Base-by-base conservation (phyloP, 2,113 vertebrate species). In the Sylvietta virens region DNA sequence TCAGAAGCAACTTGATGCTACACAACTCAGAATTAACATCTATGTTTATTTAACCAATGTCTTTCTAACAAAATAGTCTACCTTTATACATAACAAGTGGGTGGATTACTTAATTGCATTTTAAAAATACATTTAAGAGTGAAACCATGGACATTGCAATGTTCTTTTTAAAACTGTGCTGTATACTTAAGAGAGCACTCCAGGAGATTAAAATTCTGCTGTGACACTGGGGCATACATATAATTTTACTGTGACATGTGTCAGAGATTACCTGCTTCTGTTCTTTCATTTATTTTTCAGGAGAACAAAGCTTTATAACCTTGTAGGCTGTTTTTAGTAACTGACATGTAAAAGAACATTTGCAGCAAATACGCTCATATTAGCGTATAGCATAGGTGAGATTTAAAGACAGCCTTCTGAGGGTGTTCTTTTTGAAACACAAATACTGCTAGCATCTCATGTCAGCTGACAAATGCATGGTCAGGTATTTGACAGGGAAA, bases 221-320 rank as follows among this genome's bases (percentile, higher is more conserved):
- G 70, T 95, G 86, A 95, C 94, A 95, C 39, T 73, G 66, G 69
- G 83, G 61, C 83, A 78, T 30, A 85, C 0, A 7, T 66, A 90
- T 96, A 67, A 86, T 76, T 91, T 94, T 93, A 94, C 93, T 44
- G 47, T 10, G 5, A 96, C 39, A 72, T 66, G 57, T 92, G 83
- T 84, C 91, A 92, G 78, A 96, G 90, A 92, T 94, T 81, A 95
- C 61, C 88, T 83, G 90, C 51, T 93, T 80, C 86, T 85, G 44
- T 80, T 78, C 82, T 91, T 92, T 69, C 84, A 45, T n/a, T 72
- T 77, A 77, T 92, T 92, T 91, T 91, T 94, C 86, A 94, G 70
- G 91, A 85, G 57, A 83, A 88, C 23, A 8, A 82, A 45, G 64
- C 78, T 89, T 74, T 81, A 74, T 83, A 89, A 93, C 86, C 92